Evolutionary conservation across 2,888 invertebrate genomes (phyloP), one percentile per base, ranked within the genome.

Genomic region (Chesias legatella): DNA sequence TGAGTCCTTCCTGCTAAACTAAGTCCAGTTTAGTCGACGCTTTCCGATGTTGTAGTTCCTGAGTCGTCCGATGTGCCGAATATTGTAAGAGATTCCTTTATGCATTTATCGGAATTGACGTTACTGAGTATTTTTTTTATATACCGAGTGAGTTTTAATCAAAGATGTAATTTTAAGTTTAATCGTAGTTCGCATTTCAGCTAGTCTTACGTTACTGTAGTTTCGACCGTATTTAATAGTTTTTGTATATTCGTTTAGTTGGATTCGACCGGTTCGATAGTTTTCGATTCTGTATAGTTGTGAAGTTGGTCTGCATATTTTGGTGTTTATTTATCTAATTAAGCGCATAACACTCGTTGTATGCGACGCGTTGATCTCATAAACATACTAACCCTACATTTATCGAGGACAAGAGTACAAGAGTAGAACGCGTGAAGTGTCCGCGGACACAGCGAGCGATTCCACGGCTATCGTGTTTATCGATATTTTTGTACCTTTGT

Each of bases 121-220:
- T 76, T 73, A 71, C 59, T 64, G 64, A 70, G 72, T 71, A 79
- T 79, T 78, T 79, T 79, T 76, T 77, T 70, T 61, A 68, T 75
- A 68, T 75, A 77, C 76, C 73, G 83, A 84, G 85, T 85, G 85
- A 85, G 82, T 84, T 84, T 79, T 78, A 79, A 85, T 84, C 88
- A 86, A 88, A 86, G 88, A 88, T 86, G 78, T 86, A 84, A 79
- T 59, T 79, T 83, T 83, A 85, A 81, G 81, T 84, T 86, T 77
- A 73, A 65, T 52, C 66, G 68, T 85, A 84, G 84, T 85, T 83
- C 77, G 83, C 88, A 84, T 86, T 86, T 88, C 84, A 77, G 73
- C 88, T 88, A 88, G 88, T 88, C 88, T 86, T 86, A 86, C 81
- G 80, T 86, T 84, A 73, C 73, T 69, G 73, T 79, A 71, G 74